These are phyloP conservation scores for Erythrocercus mccallii DNA, from an alignment of 2,113 vertebrate genomes.

Conservation along the genomic window DNA sequence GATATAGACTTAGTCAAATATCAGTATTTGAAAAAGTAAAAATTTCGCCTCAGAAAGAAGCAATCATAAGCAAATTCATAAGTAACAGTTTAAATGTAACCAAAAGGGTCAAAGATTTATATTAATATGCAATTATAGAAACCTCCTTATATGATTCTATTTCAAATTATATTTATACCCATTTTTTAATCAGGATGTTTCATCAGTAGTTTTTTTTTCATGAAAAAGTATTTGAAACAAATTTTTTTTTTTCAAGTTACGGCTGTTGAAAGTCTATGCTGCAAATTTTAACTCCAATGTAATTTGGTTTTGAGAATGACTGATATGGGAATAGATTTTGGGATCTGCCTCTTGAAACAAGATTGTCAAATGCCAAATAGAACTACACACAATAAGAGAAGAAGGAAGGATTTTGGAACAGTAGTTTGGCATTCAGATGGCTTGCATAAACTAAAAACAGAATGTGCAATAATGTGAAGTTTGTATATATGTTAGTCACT, in stretches of 20 bases:
- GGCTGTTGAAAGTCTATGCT: background rate
- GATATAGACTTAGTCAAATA: background rate
- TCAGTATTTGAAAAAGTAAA: background rate
- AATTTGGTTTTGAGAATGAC: background rate
- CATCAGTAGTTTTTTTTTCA: background rate
- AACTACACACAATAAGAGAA: background rate
- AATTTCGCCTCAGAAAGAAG: background rate
- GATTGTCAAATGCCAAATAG: background rate
- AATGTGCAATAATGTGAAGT: background rate
- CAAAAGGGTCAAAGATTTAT: background rate
- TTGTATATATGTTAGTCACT: background rate
- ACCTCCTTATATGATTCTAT: background rate
- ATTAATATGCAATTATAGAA: background rate
- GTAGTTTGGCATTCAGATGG: background rate
- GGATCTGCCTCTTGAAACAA: background rate
- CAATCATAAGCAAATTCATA: background rate
- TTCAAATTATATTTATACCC: background rate
- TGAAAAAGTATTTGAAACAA: background rate
- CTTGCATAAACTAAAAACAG: background rate
- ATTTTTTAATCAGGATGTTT: background rate
- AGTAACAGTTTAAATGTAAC: background rate
- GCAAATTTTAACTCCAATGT: background rate
- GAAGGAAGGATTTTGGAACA: background rate
- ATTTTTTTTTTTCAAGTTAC: background rate
- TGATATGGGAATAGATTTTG: background rate